Conservation (phyloP, 2,888 invertebrate species). For the Catonia carolina region DNA sequence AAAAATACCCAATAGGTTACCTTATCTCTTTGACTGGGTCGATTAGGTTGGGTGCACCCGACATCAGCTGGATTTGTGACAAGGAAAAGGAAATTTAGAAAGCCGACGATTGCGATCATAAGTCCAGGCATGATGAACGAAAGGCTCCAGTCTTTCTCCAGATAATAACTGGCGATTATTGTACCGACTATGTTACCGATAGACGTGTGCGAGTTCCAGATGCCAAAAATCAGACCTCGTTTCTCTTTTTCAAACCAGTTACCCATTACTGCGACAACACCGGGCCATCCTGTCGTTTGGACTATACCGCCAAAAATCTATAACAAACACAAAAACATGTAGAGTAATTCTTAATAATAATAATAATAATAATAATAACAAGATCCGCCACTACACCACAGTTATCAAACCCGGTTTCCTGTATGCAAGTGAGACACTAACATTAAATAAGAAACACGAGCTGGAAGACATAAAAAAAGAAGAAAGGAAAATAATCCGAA, state of each 20-base stretch:
- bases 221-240: constrained; percentile 79
- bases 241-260: constrained; percentile 95
- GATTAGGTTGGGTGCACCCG: constrained; percentile 46
- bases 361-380: not conserved
- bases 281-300: constrained; percentile 95
- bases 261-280: constrained; percentile 87
- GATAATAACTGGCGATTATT: constrained; percentile 79
- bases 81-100: constrained; percentile 73
- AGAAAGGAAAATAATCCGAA: too few relatives aligned
- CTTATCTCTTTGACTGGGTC: constrained; percentile 7
- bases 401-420: too few relatives aligned
- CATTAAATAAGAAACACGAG: too few relatives aligned
- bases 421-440: too few relatives aligned
- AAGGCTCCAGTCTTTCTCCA: constrained; percentile 80
- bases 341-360: not conserved
- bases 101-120: constrained; percentile 64
- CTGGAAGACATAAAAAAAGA: too few relatives aligned
- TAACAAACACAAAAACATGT: constrained; percentile 15
- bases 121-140: constrained; percentile 89
- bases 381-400: too few relatives aligned
- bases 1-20: too few relatives aligned
- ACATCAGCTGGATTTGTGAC: constrained; percentile 76
- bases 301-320: constrained; percentile 59
- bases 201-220: constrained; percentile 97
- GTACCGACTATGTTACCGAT: constrained; percentile 88